Evolutionary conservation across 2,797 vertebrate genomes (phyloP), one percentile per base, ranked within the genome.

Genomic region (Crocidura indochinensis): DNA sequence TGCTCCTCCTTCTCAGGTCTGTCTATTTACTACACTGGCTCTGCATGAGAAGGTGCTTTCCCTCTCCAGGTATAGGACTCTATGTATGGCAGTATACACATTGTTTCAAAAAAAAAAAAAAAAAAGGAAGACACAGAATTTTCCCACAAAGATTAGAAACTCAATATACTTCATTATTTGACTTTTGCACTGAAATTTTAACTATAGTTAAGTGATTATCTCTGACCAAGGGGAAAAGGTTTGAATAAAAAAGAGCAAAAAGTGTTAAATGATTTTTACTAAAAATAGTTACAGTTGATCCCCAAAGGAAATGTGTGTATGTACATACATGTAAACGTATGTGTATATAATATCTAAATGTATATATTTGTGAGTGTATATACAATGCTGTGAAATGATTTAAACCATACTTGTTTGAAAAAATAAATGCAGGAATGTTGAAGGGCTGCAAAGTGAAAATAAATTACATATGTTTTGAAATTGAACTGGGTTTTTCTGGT

Each of bases 21-120:
- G 73, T 49, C 22, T 15, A 11, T 22, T 14, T 31, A 67, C 27
- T 68, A 11, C 64, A 10, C 27, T 65, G 56, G 56, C 17, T 20
- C 17, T 20, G 56, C 17, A 8, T 20, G 64, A 65, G 64, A 27
- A 20, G 3, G 24, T 65, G 5, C 60, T 65, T 12, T 27, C 64
- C 64, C 26, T 27, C 19, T 65, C 26, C 56, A 60, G 56, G 15
- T 19, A 7, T 64, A 6, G 64, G 10, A 26, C 64, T 65, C 27
- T 65, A 56, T 65, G 27, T 79, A 22, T 2, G 69, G 46, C 6
- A 27, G 62, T 20, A 46, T 10, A 79, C 68, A 77, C 77, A 83
- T 74, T 10, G 27, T 77, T 90, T 91, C 86, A 88, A 72, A 81
- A 53, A 77, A 75, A 15, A 87, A 87, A n/a, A n/a, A n/a, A n/a